Percentiles rank a stretch among this genome's conserved stretches.
phyloP scores from a whole-genome alignment of 2,797 vertebrate genomes.

The Pipistrellus pygmaeus region DNA sequence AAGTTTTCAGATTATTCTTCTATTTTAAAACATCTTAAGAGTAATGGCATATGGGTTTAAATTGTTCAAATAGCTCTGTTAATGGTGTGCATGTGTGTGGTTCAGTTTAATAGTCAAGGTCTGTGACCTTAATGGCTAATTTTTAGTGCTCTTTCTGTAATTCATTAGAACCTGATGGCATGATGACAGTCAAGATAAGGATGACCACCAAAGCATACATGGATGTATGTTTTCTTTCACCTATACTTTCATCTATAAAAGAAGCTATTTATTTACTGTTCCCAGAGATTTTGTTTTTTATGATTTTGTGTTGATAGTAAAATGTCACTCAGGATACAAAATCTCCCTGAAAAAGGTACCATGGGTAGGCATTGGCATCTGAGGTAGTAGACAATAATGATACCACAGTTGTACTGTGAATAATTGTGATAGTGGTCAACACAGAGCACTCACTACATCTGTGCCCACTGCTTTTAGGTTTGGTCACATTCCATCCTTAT shows the following conservation, averaged over 20 bases:
- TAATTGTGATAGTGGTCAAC: background rate
- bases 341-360: background rate
- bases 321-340: background rate
- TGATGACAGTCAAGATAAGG: constrained; percentile 62
- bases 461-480: background rate
- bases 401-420: background rate
- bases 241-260: background rate
- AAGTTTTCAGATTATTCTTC: constrained; percentile 46
- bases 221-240: background rate
- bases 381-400: background rate
- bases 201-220: background rate
- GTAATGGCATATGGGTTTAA: constrained; percentile 69
- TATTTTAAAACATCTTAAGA: constrained; percentile 71
- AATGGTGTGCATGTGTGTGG: constrained; percentile 13
- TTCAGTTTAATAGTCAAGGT: constrained; percentile 70
- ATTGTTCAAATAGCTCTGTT: constrained; percentile 74
- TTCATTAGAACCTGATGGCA: constrained; percentile 68
- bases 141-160: constrained; percentile 76
- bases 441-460: fast-evolving
- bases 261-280: background rate
- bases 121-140: constrained; percentile 74
- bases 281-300: background rate
- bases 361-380: background rate
- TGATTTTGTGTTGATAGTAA: background rate
- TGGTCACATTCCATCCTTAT: background rate